Conservation (phyloP, 35 echinoderm and acorn worm genomes). For the Heliocidaris erythrogramma region DNA sequence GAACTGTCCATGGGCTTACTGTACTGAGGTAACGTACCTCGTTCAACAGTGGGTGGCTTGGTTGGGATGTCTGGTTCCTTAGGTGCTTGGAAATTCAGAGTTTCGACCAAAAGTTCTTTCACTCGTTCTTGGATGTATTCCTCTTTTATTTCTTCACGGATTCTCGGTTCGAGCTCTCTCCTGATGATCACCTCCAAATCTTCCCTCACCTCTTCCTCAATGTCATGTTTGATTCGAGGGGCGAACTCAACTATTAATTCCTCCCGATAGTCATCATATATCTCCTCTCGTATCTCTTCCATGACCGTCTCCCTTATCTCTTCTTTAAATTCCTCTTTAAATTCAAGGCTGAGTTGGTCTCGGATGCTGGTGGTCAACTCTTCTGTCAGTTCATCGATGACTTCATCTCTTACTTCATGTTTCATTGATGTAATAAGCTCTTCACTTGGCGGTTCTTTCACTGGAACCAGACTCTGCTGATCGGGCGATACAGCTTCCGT, state of each 20-base stretch:
- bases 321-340: slow-evolving; percentile 60
- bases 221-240: slow-evolving; percentile 56
- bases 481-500: not conserved
- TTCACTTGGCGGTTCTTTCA: not conserved
- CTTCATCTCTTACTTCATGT: slow-evolving; percentile 40
- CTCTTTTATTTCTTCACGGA: slow-evolving; percentile 56
- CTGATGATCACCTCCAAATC: slow-evolving; percentile 56
- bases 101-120: slow-evolving; percentile 41
- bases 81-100: not conserved
- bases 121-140: slow-evolving; percentile 50
- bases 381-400: slow-evolving; percentile 48
- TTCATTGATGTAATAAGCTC: slow-evolving; percentile 14
- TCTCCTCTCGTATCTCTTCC: slow-evolving; percentile 50
- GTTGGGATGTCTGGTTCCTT: slow-evolving; percentile 1
- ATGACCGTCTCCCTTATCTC: slow-evolving; percentile 53
- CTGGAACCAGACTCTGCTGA: not conserved
- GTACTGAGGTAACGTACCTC: slow-evolving; percentile 32
- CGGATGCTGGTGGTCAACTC: slow-evolving; percentile 43
- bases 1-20: slow-evolving; percentile 37
- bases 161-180: slow-evolving; percentile 57
- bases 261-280: slow-evolving; percentile 37
- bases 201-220: slow-evolving; percentile 53
- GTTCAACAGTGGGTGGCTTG: slow-evolving; percentile 8
- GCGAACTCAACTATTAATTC: slow-evolving; percentile 62
- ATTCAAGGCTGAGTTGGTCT: slow-evolving; percentile 45